Evolutionary conservation across 2,888 invertebrate species (phyloP).

Genomic region (Crepidodera aurea): DNA sequence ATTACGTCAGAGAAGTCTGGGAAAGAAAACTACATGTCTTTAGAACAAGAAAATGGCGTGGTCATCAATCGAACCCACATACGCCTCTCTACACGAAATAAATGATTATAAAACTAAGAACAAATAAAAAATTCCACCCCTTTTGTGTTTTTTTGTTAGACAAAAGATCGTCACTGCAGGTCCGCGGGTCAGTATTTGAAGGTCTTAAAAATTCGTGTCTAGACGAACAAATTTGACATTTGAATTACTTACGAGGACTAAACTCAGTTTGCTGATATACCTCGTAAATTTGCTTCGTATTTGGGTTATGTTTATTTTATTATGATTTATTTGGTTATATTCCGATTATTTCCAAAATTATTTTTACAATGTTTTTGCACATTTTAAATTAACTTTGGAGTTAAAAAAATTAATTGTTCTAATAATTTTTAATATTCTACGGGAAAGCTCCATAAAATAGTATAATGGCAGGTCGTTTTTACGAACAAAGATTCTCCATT

Average conservation of each 20-base stretch:
- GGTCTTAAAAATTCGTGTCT: background rate
- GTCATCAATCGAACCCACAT: conserved; percentile 30
- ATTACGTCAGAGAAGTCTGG: conserved; percentile 18
- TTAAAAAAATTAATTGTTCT: too few species aligned
- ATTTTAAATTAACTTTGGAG: too few species aligned
- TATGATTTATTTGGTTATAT: too few species aligned
- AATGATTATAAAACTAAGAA: conserved; percentile 26
- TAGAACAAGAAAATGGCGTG: conserved; percentile 28
- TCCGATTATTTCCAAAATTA: too few species aligned
- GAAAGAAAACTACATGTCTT: conserved; percentile 8
- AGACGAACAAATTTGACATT: background rate
- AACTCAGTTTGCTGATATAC: too few species aligned
- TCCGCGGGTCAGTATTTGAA: background rate
- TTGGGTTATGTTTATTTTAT: too few species aligned
- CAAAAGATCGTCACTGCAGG: background rate
- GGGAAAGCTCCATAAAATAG: too few species aligned
- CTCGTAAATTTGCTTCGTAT: too few species aligned
- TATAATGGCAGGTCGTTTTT: too few species aligned
- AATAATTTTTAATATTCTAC: too few species aligned
- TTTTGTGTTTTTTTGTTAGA: conserved; percentile 15
- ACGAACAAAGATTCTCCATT: too few species aligned
- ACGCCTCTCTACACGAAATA: conserved; percentile 26
- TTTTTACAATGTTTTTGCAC: too few species aligned
- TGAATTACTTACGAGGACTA: background rate
- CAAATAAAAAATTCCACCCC: conserved; percentile 27